Base-by-base conservation (phyloP, 2,888 invertebrate species). In the Tenthredo mesomela region DNA sequence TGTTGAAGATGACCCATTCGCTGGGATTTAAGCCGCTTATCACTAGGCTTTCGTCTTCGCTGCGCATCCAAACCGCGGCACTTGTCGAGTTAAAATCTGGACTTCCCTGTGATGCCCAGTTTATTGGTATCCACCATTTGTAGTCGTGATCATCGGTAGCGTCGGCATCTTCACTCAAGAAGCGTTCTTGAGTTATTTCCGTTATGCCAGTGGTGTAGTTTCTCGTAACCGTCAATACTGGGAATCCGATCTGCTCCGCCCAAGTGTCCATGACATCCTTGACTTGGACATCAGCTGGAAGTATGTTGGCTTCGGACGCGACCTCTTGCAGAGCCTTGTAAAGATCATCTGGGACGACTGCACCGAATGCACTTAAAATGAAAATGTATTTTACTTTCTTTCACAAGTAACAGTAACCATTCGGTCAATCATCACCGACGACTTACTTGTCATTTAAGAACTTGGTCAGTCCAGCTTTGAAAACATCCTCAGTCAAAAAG, bases 381-480 rank as follows among this genome's bases (percentile, higher is more conserved):
- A 7, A 71, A 86, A 85, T 21, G n/a, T 10, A 6, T 25, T 50
- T 54, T 15, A 54, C 21, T 25, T 43, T 7, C 10, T 65, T 67
- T 15, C 2, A n/a, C 9, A 6, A 21, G 21, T 21, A 58, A 58
- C 4, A 21, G 21, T 58, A 2, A 9, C 18, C 58, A 21, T 58
- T 9, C 43, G 33, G 29, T 54, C 1, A 78, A 70, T 65, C 25
- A 7, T 0, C 9, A n/a, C 21, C 7, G 43, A 9, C 58, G 61
- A 91, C 94, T 93, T 88, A 94, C 95, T 93, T 92, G 65, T 88
- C 90, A 9, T 86, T 89, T 0, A 94, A 89, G 90, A 95, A 95
- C 61, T 90, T 91, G 40, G 92, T 89, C 0, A 95, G 91, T 15
- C 96, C 96, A 50, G 92, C 91, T 84, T 94, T 94, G 92, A 96